Base-by-base conservation (phyloP, 2,113 vertebrate species). In the Mixornis gularis region DNA sequence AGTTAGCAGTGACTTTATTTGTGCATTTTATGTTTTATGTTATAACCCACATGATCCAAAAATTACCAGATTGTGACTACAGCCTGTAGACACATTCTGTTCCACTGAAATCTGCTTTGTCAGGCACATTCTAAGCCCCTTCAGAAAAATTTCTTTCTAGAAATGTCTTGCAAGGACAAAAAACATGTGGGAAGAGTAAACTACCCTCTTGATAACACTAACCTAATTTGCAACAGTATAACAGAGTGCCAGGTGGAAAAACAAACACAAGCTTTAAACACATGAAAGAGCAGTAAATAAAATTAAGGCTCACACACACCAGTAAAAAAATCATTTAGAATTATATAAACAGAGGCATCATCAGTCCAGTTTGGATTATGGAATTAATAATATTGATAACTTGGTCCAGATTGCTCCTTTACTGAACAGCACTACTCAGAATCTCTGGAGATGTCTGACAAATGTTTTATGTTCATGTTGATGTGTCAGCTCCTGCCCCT, bases 401-500 rank as follows among this genome's bases (percentile, higher is more conserved):
- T 56, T 62, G 14, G 5, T 2, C 44, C 59, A 79, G 12, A 32
- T 27, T 64, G 43, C 18, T 80, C 30, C 53, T 91, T 55, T 2
- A 1, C 29, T 76, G 38, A 71, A 32, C 5, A 63, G 5, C 15
- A 25, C 46, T 38, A 34, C 16, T 30, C 24, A 66, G 44, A 90
- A 84, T 66, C 43, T 53, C 79, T 73, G 22, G 18, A 91, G 32
- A 73, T n/a, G 13, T 53, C 65, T 59, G 43, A 78, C 25, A 76
- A 70, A 90, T 66, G 10, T 70, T 95, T 78, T 92, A 29, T 88
- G 79, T 52, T 80, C 56, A 43, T 56, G 38, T 40, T 86, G 63
- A 88, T 77, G n/a, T 66, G 43, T 60, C 74, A 85, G 59, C 43
- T 85, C 36, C 66, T 87, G 36, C 24, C 11, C 62, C 11, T 70